These are phyloP conservation scores for Meandrusa payeni DNA, from an alignment of 2,888 invertebrate species.

Conservation along the genomic window DNA sequence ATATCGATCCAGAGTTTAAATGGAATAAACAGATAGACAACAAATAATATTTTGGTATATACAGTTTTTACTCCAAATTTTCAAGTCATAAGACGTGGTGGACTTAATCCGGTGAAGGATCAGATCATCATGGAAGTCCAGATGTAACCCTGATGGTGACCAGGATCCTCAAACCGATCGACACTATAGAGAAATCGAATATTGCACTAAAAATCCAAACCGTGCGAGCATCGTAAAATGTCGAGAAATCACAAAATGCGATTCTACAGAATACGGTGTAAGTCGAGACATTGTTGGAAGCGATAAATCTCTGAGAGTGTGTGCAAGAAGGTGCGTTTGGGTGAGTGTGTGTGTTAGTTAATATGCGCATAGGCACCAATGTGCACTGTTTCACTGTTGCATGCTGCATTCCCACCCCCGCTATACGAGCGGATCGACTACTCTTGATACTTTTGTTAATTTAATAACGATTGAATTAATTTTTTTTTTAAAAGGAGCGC, in stretches of 20 bases:
- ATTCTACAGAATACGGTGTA: slow-evolving; percentile 23
- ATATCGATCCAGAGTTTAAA: no score
- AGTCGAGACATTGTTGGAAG: slow-evolving; percentile 32
- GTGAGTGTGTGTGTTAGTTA: slow-evolving; percentile 30
- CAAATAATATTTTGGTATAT: no score
- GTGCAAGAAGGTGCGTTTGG: slow-evolving; percentile 21
- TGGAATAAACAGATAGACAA: no score
- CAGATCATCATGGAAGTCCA: no score
- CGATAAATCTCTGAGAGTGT: slow-evolving; percentile 32
- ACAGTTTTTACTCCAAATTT: no score
- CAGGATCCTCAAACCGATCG: no score
- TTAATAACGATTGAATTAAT: not conserved
- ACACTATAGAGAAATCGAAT: no score
- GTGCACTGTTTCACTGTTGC: slow-evolving; percentile 41
- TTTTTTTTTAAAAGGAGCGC: no score
- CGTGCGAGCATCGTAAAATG: slow-evolving; percentile 18
- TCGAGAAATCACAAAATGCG: slow-evolving; percentile 18
- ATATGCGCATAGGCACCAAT: slow-evolving; percentile 33
- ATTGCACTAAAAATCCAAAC: slow-evolving; percentile 13
- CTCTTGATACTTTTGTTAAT: slow-evolving; percentile 37
- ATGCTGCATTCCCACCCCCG: slow-evolving; percentile 48
- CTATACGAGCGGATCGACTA: slow-evolving; percentile 23
- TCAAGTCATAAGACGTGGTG: no score
- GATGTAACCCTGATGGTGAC: no score
- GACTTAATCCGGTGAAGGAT: no score